Evolutionary conservation across 2,113 vertebrate species (phyloP).

Genomic region (Calidris pugnax): DNA sequence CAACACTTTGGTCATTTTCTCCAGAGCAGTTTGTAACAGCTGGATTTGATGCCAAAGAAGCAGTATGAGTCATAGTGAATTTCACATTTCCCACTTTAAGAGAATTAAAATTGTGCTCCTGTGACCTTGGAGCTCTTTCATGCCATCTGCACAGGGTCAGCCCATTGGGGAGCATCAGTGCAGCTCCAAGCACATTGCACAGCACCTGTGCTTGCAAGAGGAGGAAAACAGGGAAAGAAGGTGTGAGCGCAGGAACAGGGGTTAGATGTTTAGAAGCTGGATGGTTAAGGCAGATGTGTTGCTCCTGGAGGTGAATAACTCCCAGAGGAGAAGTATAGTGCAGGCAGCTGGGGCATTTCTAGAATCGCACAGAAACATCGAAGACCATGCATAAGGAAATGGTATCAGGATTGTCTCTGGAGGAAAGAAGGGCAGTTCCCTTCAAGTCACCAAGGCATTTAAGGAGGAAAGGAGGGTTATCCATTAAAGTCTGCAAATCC

Average conservation of each 20-base stretch:
- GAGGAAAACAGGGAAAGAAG: not conserved
- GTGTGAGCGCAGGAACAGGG: rapidly evolving
- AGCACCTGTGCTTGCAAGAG: not conserved
- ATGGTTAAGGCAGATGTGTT: not conserved
- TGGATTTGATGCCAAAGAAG: not conserved
- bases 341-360: not conserved
- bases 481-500: not conserved
- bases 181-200: not conserved
- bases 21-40: not conserved
- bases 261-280: not conserved
- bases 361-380: not conserved
- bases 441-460: not conserved
- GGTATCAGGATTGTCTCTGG: not conserved
- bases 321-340: not conserved
- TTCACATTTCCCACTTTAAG: not conserved
- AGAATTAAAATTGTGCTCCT: not conserved
- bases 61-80: not conserved
- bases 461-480: not conserved
- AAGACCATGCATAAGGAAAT: not conserved
- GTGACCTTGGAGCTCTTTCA: not conserved
- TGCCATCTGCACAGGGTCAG: not conserved
- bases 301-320: not conserved
- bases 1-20: not conserved
- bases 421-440: not conserved
- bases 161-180: not conserved